Conservation (phyloP, 1,140 invertebrate genomes). For the Amyelois transitella region DNA sequence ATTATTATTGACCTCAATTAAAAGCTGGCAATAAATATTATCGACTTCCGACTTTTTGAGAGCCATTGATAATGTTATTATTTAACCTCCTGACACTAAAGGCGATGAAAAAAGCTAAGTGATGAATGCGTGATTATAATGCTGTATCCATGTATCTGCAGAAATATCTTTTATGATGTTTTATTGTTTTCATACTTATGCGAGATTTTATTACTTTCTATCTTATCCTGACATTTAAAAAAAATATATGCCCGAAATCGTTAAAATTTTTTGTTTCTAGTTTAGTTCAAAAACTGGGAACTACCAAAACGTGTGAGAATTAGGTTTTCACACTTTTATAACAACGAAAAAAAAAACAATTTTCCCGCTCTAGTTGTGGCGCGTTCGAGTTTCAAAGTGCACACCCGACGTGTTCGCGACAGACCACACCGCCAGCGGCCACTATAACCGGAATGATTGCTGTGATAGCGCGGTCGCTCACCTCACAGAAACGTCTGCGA, state of each 20-base stretch:
- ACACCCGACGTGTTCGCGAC: constrained; percentile 18
- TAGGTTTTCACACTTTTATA: too few species aligned
- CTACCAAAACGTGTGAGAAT: constrained; percentile 16
- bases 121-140: too few species aligned
- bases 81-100: not conserved
- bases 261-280: too few species aligned
- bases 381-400: not conserved
- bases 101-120: not conserved
- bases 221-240: too few species aligned
- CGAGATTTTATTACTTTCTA: too few species aligned
- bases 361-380: constrained; percentile 39
- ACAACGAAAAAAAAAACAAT: too few species aligned
- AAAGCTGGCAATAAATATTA: not conserved
- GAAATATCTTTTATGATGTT: too few species aligned
- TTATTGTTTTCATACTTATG: too few species aligned
- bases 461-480: constrained; percentile 51
- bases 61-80: not conserved
- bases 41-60: not conserved
- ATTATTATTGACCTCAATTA: not conserved
- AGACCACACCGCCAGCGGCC: constrained; percentile 18
- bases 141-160: too few species aligned
- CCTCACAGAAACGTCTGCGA: constrained; percentile 54
- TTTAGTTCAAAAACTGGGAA: too few species aligned
- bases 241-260: too few species aligned
- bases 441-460: constrained; percentile 46